Percentiles rank a stretch among this genome's conserved stretches.
Evolutionary conservation across 2,113 vertebrate species (phyloP).

Genomic region (Grantiella picta): DNA sequence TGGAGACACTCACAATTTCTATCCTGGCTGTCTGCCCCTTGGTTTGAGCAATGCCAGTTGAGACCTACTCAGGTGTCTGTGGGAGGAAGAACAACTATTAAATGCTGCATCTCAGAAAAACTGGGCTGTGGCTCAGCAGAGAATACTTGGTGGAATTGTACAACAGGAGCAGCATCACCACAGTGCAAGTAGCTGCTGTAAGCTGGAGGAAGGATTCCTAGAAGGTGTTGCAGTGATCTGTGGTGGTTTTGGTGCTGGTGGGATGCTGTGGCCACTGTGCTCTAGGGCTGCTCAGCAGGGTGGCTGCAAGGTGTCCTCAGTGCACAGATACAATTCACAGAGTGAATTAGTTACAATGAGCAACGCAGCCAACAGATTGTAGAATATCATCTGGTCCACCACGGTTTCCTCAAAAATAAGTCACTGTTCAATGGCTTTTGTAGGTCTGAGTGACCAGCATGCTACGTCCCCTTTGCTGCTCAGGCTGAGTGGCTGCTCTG

Average conservation of each 20-base stretch:
- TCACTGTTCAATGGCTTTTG: neutral
- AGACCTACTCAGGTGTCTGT: neutral
- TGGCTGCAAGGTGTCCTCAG: neutral
- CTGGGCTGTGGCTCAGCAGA: accelerated
- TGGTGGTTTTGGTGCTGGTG: accelerated
- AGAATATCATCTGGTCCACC: neutral
- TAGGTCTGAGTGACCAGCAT: neutral
- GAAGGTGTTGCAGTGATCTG: neutral
- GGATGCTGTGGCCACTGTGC: neutral
- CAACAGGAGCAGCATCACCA: neutral
- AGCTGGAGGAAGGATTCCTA: neutral
- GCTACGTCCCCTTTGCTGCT: neutral
- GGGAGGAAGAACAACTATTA: neutral
- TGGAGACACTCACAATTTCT: neutral
- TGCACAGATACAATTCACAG: neutral
- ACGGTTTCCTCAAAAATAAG: neutral
- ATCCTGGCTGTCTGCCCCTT: neutral
- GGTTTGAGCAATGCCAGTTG: neutral
- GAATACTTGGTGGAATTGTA: neutral
- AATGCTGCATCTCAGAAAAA: neutral
- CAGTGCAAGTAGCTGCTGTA: neutral
- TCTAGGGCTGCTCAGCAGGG: neutral
- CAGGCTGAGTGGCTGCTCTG: neutral
- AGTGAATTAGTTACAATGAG: neutral
- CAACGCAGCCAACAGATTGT: neutral